Base-by-base conservation (phyloP, 2,113 vertebrate species). In the Gobius niger region DNA sequence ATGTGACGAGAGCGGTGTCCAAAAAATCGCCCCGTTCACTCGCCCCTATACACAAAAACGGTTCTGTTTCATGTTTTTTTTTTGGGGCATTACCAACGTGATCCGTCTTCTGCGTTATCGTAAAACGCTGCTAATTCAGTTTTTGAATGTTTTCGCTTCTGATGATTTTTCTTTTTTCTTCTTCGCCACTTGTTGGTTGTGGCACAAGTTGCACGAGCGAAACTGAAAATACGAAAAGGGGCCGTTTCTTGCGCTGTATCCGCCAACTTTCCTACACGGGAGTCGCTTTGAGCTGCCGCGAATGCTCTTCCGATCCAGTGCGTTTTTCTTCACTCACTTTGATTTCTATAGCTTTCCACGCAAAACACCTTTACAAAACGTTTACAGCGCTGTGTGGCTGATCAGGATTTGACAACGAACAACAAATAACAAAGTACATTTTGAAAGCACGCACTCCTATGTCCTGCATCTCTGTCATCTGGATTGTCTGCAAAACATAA, bases 21-120 rank as follows among this genome's bases (percentile, higher is more conserved):
- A 62, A 63, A 3, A 16, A 62, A 65, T 71, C 57, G 52, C 66
- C 47, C 47, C n/a, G 70, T 68, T 63, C 13, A 61, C 24, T 41
- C n/a, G 19, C 53, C 18, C 19, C 2, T 46, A 42, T 12, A 16
- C 7, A 44, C 14, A 60, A n/a, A 41, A 42, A 60, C 1, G 57
- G 40, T 60, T 44, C 14, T 60, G 57, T 44, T 44, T 60, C 40
- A 44, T 60, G 57, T n/a, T 2, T 34, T 60, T 9, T n/a, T n/a
- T n/a, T n/a, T n/a, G n/a, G n/a, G 57, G 40, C 6, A 8, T 5
- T 10, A 7, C 12, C n/a, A 60, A 44, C 40, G 4, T n/a, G 7
- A 9, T 42, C n/a, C n/a, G 34, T 9, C 40, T 41, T n/a, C 14
- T 42, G 42, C 40, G 13, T 60, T 60, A 16, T 10, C 40, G 9